Base-by-base conservation (phyloP, 2,113 vertebrate species). In the Sylvia atricapilla region DNA sequence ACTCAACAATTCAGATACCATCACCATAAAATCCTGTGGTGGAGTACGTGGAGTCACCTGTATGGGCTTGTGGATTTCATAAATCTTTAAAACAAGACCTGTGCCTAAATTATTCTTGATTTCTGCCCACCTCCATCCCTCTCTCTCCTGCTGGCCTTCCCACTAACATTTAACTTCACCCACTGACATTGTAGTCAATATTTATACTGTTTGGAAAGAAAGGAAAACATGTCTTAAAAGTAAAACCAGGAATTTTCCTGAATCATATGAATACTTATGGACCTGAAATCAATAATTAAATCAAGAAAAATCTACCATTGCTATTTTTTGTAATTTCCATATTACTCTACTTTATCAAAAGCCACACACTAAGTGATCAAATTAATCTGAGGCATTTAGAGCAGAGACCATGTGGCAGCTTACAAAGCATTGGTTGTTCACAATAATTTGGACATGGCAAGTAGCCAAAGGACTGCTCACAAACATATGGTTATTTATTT, bases 401-500 rank as follows among this genome's bases (percentile, higher is more conserved):
- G 60, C 60, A 79, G 41, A 47, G 46, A 93, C 75, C 84, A 81
- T 82, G 85, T 77, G n/a, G 79, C 81, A 78, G 46, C 59, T 95
- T 76, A 56, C 60, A 90, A 84, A 86, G 80, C 55, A 37, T 15
- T 94, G 90, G 83, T 72, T 96, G n/a, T 72, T 95, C 92, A 60
- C 78, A n/a, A 74, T 72, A 91, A 77, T 94, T 72, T 93, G 67
- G 76, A 43, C 60, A 30, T 59, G 94, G 92, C 80, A 70, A 69
- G 87, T 73, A 79, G 91, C 92, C 90, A 95, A 86, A 89, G 81
- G 68, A 87, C 82, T 93, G 89, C 89, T 96, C 92, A 85, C 84
- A 94, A 91, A 64, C 90, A 96, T 93, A 93, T 75, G 94, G 87
- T 78, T 95, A 92, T 94, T 96, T 96, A 94, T 84, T 97, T 94